These are phyloP conservation scores for Anableps anableps DNA, from an alignment of 2,797 vertebrate species.

Conservation along the genomic window DNA sequence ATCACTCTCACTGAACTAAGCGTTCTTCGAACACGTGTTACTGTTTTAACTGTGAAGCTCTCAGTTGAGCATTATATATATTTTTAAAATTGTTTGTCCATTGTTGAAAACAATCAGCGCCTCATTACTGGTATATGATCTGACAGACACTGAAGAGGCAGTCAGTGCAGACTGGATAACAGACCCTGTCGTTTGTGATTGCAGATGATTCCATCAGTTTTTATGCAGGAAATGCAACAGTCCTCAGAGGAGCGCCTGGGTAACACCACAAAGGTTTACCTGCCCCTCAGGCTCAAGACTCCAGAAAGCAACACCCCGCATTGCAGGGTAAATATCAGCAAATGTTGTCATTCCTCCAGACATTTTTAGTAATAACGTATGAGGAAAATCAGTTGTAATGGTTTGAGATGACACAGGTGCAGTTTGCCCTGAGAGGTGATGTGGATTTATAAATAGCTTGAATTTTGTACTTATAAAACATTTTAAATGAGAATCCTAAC, in stretches of 20 bases:
- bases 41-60: slow-evolving; percentile 15
- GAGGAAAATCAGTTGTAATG: not conserved
- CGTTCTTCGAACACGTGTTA: not conserved
- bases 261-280: slow-evolving; percentile 71
- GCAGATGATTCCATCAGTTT: slow-evolving; percentile 88
- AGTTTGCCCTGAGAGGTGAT: not conserved
- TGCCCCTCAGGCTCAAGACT: slow-evolving; percentile 81
- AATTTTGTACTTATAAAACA: not conserved
- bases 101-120: not conserved
- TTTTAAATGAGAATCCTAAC: not conserved
- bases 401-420: not conserved
- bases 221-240: slow-evolving; percentile 86
- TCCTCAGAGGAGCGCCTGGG: slow-evolving; percentile 83
- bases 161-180: not conserved
- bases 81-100: not conserved
- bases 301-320: slow-evolving; percentile 71
- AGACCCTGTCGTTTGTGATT: slow-evolving; percentile 56
- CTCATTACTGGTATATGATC: slow-evolving; percentile 15
- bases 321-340: slow-evolving; percentile 83
- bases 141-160: slow-evolving; percentile 1
- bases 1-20: slow-evolving; percentile 12
- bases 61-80: slow-evolving; percentile 23
- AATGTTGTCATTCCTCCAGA: not conserved
- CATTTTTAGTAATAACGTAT: not conserved
- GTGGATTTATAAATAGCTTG: not conserved